Conservation (phyloP, 2,888 invertebrate genomes). For the Lymantria dispar region DNA sequence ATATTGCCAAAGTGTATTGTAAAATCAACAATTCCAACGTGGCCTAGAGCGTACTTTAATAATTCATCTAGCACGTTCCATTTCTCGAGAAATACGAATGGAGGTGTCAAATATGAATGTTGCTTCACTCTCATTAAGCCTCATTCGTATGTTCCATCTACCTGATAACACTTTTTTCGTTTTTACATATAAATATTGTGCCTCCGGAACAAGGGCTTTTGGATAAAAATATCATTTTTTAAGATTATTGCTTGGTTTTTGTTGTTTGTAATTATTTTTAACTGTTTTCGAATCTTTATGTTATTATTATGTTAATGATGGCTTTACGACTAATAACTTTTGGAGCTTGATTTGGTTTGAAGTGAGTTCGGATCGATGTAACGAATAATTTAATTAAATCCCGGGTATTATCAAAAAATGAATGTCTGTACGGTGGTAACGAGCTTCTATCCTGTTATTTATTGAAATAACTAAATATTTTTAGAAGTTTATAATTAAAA, state of each 20-base stretch:
- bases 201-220: slow-evolving; percentile 1
- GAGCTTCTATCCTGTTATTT: too few species aligned
- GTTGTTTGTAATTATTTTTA: slow-evolving; percentile 2
- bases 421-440: too few species aligned
- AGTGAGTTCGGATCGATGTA: too few species aligned
- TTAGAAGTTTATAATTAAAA: too few species aligned
- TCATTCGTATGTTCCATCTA: slow-evolving; percentile 16
- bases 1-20: neutral
- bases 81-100: neutral
- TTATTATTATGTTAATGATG: too few species aligned
- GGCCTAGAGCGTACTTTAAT: slow-evolving; percentile 73
- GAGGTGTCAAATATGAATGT: slow-evolving; percentile 8
- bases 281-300: neutral
- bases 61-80: neutral
- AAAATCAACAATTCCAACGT: neutral
- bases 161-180: slow-evolving; percentile 16
- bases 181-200: slow-evolving; percentile 16
- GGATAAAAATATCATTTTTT: slow-evolving; percentile 21
- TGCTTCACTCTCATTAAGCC: slow-evolving; percentile 27
- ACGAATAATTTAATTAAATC: too few species aligned
- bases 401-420: too few species aligned
- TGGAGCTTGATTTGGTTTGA: too few species aligned
- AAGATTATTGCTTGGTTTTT: slow-evolving; percentile 9
- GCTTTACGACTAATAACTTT: too few species aligned
- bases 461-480: too few species aligned